A percentile compares a stretch with the other conserved stretches of the same genome.
Evolutionary conservation across 2,888 invertebrate species (phyloP).

Genomic region (Torymus tubicola): DNA sequence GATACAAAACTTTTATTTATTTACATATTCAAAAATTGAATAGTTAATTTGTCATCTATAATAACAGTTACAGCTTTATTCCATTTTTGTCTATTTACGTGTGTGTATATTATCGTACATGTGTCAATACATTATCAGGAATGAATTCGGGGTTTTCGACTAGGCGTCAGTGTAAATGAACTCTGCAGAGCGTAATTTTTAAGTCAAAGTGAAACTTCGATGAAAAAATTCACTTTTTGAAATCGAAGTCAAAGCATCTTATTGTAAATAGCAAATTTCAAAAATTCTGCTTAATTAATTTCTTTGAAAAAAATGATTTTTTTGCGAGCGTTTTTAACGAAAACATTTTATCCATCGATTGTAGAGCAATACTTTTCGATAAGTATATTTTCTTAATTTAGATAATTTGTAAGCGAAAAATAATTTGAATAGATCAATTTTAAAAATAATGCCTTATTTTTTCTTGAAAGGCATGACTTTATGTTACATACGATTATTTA

Average conservation of each 20-base stretch:
- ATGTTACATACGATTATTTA: too few species aligned
- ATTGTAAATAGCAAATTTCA: slow-evolving; percentile 9
- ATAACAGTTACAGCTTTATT: neutral
- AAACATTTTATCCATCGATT: slow-evolving; percentile 18
- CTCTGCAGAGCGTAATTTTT: slow-evolving; percentile 33
- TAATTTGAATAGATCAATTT: too few species aligned
- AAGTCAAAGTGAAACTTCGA: slow-evolving; percentile 31
- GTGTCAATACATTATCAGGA: neutral
- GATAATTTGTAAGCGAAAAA: too few species aligned
- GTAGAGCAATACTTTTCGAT: slow-evolving; percentile 21
- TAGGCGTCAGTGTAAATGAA: slow-evolving; percentile 36
- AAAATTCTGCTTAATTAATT: slow-evolving; percentile 5
- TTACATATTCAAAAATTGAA: neutral
- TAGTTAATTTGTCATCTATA: neutral
- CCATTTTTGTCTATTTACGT: slow-evolving; percentile 5
- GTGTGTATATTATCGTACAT: slow-evolving; percentile 13
- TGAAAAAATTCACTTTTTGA: slow-evolving; percentile 31
- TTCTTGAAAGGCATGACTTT: too few species aligned
- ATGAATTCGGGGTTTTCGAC: slow-evolving; percentile 28
- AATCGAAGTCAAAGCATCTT: slow-evolving; percentile 16
- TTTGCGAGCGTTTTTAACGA: neutral
- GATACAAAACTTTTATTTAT: neutral
- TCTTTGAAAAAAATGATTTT: too few species aligned
- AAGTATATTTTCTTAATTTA: neutral
- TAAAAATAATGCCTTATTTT: too few species aligned